Base-by-base conservation (phyloP, 1,140 invertebrate genomes). In the Nomia melanderi region DNA sequence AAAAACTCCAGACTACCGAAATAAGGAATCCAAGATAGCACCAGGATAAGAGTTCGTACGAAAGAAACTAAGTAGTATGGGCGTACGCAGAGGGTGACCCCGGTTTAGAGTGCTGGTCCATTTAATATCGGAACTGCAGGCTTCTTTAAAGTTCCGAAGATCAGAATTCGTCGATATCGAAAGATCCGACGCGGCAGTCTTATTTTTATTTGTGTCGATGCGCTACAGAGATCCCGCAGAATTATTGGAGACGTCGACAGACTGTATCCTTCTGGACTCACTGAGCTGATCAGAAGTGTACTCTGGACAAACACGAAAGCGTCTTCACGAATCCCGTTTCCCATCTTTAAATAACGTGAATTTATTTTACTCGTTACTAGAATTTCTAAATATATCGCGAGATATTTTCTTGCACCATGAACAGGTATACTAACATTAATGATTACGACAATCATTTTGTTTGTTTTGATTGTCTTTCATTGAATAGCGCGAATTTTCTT, bases 181-280 rank as follows among this genome's bases (percentile, higher is more conserved):
- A 65, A 1, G 20, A 31, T 23, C 47, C 39, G 14, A 4, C 20
- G 20, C 11, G 31, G 25, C 57, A 73, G 66, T 54, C 25, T 11
- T 39, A 29, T 39, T 57, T 9, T 47, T 59, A 47, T 50, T 50
- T 27, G 60, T n/a, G 25, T 25, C 54, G 25, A 56, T 23, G 67
- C 62, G 72, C 27, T 79, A 74, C 29, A n/a, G n/a, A 9, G 57
- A 25, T 47, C 75, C 65, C 62, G 36, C 36, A 23, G 31, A 67
- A 70, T 64, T 12, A 47, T n/a, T 5, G 41, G 4, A 11, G 5
- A 27, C 11, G 5, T 8, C 12, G 59, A n/a, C 20, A 29, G 1
- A n/a, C 6, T 6, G 5, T 20, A 25, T 8, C 12, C 14, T 8
- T 27, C 33, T 2, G 25, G 1, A 6, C n/a, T 31, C 17, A 2